Percentiles rank a stretch among this genome's conserved stretches.
phyloP scores from a whole-genome alignment of 2,113 vertebrate species.

The Eolophus roseicapilla region DNA sequence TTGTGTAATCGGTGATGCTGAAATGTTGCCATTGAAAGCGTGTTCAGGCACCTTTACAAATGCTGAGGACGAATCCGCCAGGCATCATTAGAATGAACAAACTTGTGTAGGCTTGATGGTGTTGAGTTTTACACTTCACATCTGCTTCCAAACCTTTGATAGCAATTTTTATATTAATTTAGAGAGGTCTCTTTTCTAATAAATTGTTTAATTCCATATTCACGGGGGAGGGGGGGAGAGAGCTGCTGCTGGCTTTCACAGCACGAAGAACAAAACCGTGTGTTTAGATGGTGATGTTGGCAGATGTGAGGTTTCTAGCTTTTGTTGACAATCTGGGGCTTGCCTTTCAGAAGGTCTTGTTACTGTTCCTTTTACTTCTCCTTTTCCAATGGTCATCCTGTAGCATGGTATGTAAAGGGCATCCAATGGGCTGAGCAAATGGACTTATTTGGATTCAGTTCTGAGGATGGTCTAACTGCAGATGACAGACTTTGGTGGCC shows the following conservation, averaged over 20 bases:
- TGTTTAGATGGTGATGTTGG: constrained; percentile 3
- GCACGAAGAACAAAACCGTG: constrained; percentile 22
- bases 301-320: constrained; percentile 32
- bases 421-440: neutral
- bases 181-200: constrained; percentile 52
- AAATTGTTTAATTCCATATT: constrained; percentile 48
- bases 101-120: neutral
- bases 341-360: constrained; percentile 32
- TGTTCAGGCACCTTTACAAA: neutral
- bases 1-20: neutral
- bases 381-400: neutral
- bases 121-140: neutral
- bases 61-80: neutral
- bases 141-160: neutral
- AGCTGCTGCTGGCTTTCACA: constrained; percentile 42
- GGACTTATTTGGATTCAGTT: neutral
- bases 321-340: constrained; percentile 8
- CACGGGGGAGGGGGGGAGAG: neutral
- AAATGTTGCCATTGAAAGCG: neutral
- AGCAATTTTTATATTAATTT: constrained; percentile 52
- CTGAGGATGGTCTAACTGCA: neutral
- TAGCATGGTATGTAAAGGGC: neutral
- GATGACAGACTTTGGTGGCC: neutral
- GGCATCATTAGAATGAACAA: neutral
- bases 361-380: neutral